Conservation (phyloP, 2,888 invertebrate species). For the Gastrophysa polygoni region DNA sequence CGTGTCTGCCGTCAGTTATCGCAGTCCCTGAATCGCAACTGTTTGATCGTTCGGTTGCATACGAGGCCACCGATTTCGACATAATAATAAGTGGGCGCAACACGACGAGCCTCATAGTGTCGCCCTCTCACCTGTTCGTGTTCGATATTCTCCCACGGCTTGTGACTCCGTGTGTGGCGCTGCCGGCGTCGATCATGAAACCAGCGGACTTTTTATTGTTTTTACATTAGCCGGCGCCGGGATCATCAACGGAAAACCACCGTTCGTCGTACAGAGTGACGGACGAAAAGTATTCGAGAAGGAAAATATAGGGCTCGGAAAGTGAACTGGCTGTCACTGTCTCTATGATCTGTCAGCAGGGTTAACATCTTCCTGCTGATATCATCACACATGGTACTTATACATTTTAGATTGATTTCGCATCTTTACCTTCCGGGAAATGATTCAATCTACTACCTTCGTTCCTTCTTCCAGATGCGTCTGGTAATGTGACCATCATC, state of each 20-base stretch:
- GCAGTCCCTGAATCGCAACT: too few species aligned
- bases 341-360: too few species aligned
- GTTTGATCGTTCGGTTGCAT: slow-evolving; percentile 38
- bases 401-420: too few species aligned
- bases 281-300: not conserved
- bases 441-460: too few species aligned
- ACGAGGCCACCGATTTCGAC: slow-evolving; percentile 44
- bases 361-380: too few species aligned
- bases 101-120: slow-evolving; percentile 49
- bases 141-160: slow-evolving; percentile 56
- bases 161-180: slow-evolving; percentile 49
- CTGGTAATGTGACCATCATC: too few species aligned
- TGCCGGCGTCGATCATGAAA: slow-evolving; percentile 34
- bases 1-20: too few species aligned
- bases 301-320: too few species aligned
- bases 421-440: too few species aligned
- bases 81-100: slow-evolving; percentile 46
- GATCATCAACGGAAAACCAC: slow-evolving; percentile 7
- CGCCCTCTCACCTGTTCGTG: slow-evolving; percentile 51
- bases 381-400: too few species aligned
- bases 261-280: not conserved
- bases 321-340: too few species aligned
- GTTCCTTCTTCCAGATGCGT: too few species aligned
- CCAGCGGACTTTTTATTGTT: slow-evolving; percentile 29
- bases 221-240: slow-evolving; percentile 24